A percentile compares a stretch with the other conserved stretches of the same genome.
phyloP scores from a whole-genome alignment of 1,140 invertebrate species.

The Drosophila teissieri region DNA sequence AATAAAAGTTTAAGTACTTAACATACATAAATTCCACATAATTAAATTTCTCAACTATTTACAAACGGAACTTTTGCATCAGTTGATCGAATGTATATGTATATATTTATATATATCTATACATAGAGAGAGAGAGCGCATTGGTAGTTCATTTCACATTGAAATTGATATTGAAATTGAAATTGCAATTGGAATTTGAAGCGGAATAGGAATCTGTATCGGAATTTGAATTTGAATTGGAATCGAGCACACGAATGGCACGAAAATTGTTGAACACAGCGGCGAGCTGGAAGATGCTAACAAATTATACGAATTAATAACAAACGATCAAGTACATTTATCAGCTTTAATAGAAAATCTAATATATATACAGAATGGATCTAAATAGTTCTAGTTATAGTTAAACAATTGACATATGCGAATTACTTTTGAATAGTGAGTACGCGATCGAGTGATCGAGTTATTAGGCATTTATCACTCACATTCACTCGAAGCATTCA shows the following conservation, averaged over 20 bases:
- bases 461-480: conserved; percentile 77
- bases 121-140: conserved; percentile 1
- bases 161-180: conserved; percentile 66
- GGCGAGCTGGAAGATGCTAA: conserved; percentile 44
- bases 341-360: conserved; percentile 82
- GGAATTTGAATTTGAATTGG: conserved; percentile 32
- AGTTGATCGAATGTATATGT: conserved; percentile 34
- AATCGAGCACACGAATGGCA: conserved; percentile 10
- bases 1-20: conserved; percentile 40
- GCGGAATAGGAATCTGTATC: too few relatives aligned
- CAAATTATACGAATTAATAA: conserved; percentile 76
- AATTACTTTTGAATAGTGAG: conserved; percentile 56
- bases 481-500: conserved; percentile 23
- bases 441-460: conserved; percentile 63
- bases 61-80: conserved; percentile 45
- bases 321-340: conserved; percentile 75
- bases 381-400: conserved; percentile 53
- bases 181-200: conserved; percentile 51
- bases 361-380: conserved; percentile 59
- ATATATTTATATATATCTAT: conserved; percentile 24
- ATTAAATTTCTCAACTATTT: conserved; percentile 55
- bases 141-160: conserved; percentile 80
- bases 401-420: conserved; percentile 61
- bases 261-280: conserved; percentile 26
- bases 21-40: conserved; percentile 38